Percentiles rank a stretch among this genome's conserved stretches.
These are phyloP conservation scores for Tetranychus piercei DNA, from an alignment of 2,888 invertebrate genomes.

Conservation along the genomic window DNA sequence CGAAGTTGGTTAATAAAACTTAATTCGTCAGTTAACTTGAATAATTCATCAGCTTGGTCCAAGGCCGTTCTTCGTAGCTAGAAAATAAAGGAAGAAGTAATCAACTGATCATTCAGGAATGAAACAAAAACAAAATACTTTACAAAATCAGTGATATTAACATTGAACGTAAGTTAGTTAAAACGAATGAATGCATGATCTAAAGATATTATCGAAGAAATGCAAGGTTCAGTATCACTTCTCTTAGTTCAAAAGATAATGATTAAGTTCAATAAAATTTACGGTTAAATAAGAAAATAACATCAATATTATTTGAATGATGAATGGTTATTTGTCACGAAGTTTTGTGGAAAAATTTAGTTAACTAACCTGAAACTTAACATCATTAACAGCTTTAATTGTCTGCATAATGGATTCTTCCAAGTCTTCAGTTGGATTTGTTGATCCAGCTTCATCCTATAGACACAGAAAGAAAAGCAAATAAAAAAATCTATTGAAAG, in stretches of 20 bases:
- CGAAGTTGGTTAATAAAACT: constrained; percentile 46
- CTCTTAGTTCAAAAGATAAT: too few relatives aligned
- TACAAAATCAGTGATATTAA: too few relatives aligned
- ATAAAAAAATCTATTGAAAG: not conserved
- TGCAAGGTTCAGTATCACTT: too few relatives aligned
- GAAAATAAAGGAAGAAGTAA: not conserved
- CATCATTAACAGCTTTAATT: constrained; percentile 47
- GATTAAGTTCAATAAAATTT: not conserved
- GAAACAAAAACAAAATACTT: not conserved
- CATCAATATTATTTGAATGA: not conserved
- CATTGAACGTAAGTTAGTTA: too few relatives aligned
- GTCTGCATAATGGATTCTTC: constrained; percentile 46
- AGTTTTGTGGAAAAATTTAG: not conserved
- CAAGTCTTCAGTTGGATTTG: constrained; percentile 46
- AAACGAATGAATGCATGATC: too few relatives aligned
- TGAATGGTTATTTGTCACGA: not conserved
- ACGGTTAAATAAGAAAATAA: not conserved
- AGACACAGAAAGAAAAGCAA: not conserved
- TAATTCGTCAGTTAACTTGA: constrained; percentile 35
- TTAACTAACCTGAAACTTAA: constrained; percentile 39
- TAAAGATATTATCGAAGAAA: too few relatives aligned
- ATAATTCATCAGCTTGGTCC: constrained; percentile 61
- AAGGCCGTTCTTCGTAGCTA: constrained; percentile 63
- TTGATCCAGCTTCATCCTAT: constrained; percentile 41
- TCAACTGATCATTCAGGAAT: too few relatives aligned